These are phyloP conservation scores for Lepilemur ruficaudatus DNA, from an alignment of 2,797 vertebrate genomes.

Conservation along the genomic window DNA sequence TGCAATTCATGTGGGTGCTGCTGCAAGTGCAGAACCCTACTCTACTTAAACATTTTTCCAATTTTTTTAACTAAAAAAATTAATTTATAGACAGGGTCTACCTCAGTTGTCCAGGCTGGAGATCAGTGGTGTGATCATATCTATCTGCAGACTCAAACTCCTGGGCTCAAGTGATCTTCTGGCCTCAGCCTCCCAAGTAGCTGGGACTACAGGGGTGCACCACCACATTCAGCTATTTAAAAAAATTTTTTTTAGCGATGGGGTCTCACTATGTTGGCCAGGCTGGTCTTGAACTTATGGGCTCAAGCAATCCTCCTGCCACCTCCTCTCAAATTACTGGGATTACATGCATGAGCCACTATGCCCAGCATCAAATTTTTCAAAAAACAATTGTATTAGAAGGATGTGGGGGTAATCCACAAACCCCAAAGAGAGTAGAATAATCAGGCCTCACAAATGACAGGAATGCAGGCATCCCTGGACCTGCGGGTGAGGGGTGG, in stretches of 20 bases:
- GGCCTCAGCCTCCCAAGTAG: background rate
- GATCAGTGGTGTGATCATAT: background rate
- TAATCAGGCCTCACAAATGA: background rate
- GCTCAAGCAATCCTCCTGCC: background rate
- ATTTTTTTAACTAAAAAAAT: background rate
- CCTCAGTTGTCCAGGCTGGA: background rate
- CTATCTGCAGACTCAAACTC: background rate
- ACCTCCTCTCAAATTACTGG: background rate
- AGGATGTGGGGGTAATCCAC: background rate
- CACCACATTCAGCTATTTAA: background rate
- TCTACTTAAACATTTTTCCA: background rate
- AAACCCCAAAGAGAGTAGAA: background rate
- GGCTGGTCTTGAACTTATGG: background rate
- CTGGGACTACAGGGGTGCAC: background rate
- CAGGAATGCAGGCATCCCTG: background rate
- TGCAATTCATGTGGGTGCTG: background rate
- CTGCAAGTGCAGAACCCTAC: background rate
- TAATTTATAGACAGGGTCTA: background rate
- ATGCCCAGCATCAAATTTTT: background rate
- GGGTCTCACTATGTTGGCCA: background rate
- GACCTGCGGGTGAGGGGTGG: background rate
- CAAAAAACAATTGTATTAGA: background rate
- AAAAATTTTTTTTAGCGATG: background rate
- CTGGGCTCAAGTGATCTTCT: background rate
- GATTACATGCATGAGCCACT: background rate